Conservation (phyloP, 2,888 invertebrate species). For the Caenorhabditis sp. region DNA sequence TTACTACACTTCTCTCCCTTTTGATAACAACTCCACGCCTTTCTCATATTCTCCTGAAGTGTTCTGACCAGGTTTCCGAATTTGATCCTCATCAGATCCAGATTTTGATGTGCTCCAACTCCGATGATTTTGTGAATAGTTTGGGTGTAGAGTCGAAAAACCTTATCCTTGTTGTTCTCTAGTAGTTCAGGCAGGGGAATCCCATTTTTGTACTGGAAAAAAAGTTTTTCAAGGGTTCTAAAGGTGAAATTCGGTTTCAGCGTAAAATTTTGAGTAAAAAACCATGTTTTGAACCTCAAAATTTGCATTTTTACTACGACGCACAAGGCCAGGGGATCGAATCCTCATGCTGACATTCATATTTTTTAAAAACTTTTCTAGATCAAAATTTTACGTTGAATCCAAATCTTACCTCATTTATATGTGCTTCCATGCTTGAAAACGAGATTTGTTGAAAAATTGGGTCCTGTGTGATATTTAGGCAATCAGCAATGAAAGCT, state of each 20-base stretch:
- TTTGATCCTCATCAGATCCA: constrained; percentile 21
- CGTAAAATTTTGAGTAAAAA: too few species aligned
- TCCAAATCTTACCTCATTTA: background rate
- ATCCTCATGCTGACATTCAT: too few species aligned
- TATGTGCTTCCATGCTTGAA: background rate
- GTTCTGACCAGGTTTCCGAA: constrained; percentile 18
- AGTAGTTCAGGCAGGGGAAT: constrained; percentile 12
- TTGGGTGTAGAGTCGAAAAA: constrained; percentile 17
- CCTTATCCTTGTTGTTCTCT: constrained; percentile 6
- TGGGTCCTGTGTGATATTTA: constrained; percentile 13
- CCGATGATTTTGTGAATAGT: constrained; percentile 24
- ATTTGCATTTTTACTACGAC: too few species aligned
- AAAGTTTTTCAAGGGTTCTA: background rate
- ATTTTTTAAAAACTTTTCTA: too few species aligned
- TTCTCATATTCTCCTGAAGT: constrained; percentile 2
- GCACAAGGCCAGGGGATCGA: too few species aligned
- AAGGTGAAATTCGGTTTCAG: too few species aligned
- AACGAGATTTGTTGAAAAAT: background rate
- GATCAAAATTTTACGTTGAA: background rate
- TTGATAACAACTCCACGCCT: background rate
- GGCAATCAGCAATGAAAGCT: constrained; percentile 26
- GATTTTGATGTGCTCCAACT: constrained; percentile 24
- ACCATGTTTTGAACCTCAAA: too few species aligned
- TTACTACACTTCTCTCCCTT: background rate
- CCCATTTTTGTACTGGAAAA: constrained; percentile 36